Evolutionary conservation across 2,797 vertebrate genomes (phyloP).

Genomic region (Danio jaintianensis): DNA sequence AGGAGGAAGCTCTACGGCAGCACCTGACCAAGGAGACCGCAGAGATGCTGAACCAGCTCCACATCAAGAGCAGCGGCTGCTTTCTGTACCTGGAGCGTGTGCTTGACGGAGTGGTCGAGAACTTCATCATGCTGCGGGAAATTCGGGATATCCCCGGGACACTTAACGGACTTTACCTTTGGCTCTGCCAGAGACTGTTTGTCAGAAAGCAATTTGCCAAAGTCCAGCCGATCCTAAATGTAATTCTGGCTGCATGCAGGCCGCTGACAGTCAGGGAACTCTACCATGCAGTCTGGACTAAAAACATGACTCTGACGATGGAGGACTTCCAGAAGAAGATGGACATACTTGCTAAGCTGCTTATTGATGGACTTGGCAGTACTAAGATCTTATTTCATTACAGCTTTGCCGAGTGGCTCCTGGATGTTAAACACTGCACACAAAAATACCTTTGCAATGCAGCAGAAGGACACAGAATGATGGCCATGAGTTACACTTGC

Average conservation of each 20-base stretch:
- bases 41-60: constrained; percentile 98
- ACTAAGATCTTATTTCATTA: constrained; percentile 97
- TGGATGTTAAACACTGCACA: constrained; percentile 99
- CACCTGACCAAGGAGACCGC: constrained; percentile 98
- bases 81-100: constrained; percentile 98
- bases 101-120: constrained; percentile 96
- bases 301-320: constrained; percentile 90
- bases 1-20: constrained; percentile 95
- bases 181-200: constrained; percentile 98
- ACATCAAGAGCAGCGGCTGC: constrained; percentile 99
- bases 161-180: constrained; percentile 96
- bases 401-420: constrained; percentile 97
- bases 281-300: constrained; percentile 97
- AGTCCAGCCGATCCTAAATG: constrained; percentile 96
- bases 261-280: constrained; percentile 91
- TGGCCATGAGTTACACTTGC: constrained; percentile 97
- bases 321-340: constrained; percentile 99
- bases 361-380: constrained; percentile 89
- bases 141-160: constrained; percentile 99
- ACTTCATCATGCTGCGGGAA: constrained; percentile 96
- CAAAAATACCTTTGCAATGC: constrained; percentile 98
- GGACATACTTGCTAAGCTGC: constrained; percentile 95
- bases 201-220: constrained; percentile 98
- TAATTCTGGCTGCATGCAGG: constrained; percentile 94
- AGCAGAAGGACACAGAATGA: constrained; percentile 95